Base-by-base conservation (phyloP, 2,888 invertebrate species). In the Lasioglossum figueresi region DNA sequence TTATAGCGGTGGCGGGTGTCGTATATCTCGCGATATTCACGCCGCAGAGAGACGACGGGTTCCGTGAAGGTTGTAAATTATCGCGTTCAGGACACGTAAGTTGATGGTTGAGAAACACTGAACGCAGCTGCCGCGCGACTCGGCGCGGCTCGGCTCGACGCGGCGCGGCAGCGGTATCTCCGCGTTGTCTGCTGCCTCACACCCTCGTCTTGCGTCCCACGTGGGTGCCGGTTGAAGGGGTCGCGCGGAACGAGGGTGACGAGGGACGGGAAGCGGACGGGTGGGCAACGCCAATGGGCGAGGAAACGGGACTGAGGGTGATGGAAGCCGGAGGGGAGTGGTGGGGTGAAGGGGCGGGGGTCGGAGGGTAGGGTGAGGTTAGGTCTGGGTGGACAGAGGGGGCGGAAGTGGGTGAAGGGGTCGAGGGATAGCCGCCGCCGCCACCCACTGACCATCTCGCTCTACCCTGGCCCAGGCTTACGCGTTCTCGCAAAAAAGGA, bases 161-260 rank as follows among this genome's bases (percentile, higher is more conserved):
- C 93, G 93, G 92, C 40, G 14, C 93, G 93, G 92, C 91, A 92
- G 91, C 91, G 91, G 92, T 94, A 93, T 93, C 92, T 93, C 94
- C 92, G 93, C 93, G 94, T 93, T 93, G 93, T 93, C 94, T 93
- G 92, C 92, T 91, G 91, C 92, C 94, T 93, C 94, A 92, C 93
- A 93, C 94, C 93, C 93, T 93, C 92, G 92, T 92, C 91, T 92
- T 92, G 92, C 92, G 92, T 93, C 93, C 94, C 94, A 94, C 94
- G 94, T 94, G 94, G 94, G 93, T 93, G 94, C 93, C 93, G 94
- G 94, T 94, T 94, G 94, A 94, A 94, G 94, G 94, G 94, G 94
- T 94, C 94, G 94, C 92, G 91, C 93, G 94, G 93, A 93, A 94
- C 92, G 94, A 94, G 93, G 94, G 94, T 93, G 94, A 93, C 94